Percentiles rank a stretch among this genome's conserved stretches.
Conservation (phyloP, 2,888 invertebrate species). For the Drosophila eohydei region DNA sequence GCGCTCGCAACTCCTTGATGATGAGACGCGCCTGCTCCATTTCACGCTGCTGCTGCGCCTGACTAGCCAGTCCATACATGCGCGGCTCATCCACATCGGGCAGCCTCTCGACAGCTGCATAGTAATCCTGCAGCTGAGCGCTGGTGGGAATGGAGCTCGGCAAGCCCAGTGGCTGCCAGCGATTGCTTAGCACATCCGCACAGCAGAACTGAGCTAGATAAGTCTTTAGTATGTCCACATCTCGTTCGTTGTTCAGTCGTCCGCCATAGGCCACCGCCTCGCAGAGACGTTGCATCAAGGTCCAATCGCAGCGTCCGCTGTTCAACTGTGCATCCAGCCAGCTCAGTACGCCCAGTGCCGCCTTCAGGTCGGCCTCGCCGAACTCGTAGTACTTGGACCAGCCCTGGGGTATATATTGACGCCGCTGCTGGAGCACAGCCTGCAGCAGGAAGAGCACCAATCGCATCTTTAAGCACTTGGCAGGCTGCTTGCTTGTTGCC, state of each 20-base stretch:
- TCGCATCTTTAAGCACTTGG: constrained; percentile 87
- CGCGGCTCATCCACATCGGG: constrained; percentile 83
- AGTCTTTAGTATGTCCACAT: constrained; percentile 81
- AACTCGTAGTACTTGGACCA: constrained; percentile 97
- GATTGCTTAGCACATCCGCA: constrained; percentile 87
- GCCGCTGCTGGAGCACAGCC: constrained; percentile 95
- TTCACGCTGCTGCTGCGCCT: constrained; percentile 82
- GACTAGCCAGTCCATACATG: constrained; percentile 82
- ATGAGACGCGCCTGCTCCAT: constrained; percentile 79
- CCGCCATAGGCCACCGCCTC: constrained; percentile 94
- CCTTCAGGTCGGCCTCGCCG: constrained; percentile 91
- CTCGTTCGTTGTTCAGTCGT: constrained; percentile 91
- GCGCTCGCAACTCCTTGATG: constrained; percentile 77
- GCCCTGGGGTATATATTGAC: constrained; percentile 96
- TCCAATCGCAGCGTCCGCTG: constrained; percentile 87
- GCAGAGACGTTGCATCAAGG: constrained; percentile 90
- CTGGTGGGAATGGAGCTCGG: constrained; percentile 81
- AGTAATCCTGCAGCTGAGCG: constrained; percentile 82
- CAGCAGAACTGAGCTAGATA: constrained; percentile 87
- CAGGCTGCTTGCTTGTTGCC: constrained; percentile 54
- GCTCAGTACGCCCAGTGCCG: constrained; percentile 88
- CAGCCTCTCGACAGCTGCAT: constrained; percentile 79
- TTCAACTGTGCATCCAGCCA: constrained; percentile 77
- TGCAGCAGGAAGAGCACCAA: constrained; percentile 95
- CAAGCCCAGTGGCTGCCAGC: constrained; percentile 87